phyloP scores from a whole-genome alignment of 1,140 invertebrate species.

The Pectinophora gossypiella region DNA sequence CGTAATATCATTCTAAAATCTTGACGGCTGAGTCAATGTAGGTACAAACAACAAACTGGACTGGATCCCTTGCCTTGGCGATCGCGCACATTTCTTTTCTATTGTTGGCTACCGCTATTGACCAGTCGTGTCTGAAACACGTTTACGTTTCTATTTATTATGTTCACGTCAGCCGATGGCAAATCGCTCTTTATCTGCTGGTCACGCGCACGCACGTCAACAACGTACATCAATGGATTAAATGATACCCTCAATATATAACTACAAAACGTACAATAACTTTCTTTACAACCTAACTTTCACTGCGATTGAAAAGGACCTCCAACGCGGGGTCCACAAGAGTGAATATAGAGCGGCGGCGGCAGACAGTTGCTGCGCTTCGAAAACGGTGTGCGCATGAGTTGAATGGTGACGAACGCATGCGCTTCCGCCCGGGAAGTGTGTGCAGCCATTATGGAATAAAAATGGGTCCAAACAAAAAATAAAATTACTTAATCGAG shows the following conservation, averaged over 20 bases:
- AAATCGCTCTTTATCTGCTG: slow-evolving; percentile 31
- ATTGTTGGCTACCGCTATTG: background rate
- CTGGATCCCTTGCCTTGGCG: background rate
- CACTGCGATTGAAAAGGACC: slow-evolving; percentile 18
- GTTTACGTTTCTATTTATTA: background rate
- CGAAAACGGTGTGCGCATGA: slow-evolving; percentile 23
- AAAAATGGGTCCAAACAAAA: background rate
- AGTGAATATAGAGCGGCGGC: slow-evolving; percentile 6
- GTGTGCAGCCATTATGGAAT: slow-evolving; percentile 8
- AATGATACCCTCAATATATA: slow-evolving; percentile 27
- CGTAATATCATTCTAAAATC: too few species aligned
- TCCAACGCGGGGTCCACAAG: slow-evolving; percentile 1
- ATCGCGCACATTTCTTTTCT: background rate
- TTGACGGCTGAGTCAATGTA: too few species aligned
- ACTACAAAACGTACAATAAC: slow-evolving; percentile 28
- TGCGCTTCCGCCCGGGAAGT: slow-evolving; percentile 31
- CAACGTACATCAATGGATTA: slow-evolving; percentile 37
- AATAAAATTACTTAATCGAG: too few species aligned
- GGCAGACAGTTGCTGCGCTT: slow-evolving; percentile 15
- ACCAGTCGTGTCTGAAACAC: background rate
- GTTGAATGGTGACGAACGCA: slow-evolving; percentile 36
- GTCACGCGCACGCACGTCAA: slow-evolving; percentile 36
- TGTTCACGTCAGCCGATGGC: slow-evolving; percentile 19
- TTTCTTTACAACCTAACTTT: slow-evolving; percentile 36
- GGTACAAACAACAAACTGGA: too few species aligned